These are phyloP conservation scores for Triplophysa bombifrons DNA, from an alignment of 2,797 vertebrate genomes.

Conservation along the genomic window DNA sequence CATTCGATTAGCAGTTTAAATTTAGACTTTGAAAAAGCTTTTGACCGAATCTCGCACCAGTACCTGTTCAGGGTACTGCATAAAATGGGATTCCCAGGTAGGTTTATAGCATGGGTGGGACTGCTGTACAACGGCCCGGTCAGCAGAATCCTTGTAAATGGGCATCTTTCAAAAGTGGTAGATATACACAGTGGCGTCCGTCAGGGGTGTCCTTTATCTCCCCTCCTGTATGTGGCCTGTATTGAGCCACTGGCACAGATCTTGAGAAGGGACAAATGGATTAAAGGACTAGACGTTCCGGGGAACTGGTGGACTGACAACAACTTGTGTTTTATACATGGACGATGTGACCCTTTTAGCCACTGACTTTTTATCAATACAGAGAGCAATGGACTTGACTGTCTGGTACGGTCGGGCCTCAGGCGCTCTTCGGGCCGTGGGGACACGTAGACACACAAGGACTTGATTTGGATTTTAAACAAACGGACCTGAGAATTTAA, in stretches of 20 bases:
- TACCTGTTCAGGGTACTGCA: slow-evolving; percentile 45
- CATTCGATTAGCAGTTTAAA: slow-evolving; percentile 50
- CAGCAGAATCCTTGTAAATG: slow-evolving; percentile 9
- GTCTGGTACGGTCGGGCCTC: neutral
- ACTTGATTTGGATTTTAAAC: neutral
- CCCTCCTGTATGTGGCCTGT: neutral
- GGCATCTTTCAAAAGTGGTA: neutral
- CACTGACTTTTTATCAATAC: neutral
- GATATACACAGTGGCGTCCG: slow-evolving; percentile 1
- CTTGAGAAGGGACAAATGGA: slow-evolving; percentile 7
- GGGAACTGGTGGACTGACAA: neutral
- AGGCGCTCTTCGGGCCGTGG: neutral
- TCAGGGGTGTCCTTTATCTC: slow-evolving; percentile 12
- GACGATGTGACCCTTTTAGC: slow-evolving; percentile 43
- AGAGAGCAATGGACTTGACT: neutral
- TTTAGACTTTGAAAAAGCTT: slow-evolving; percentile 61
- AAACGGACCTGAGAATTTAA: neutral
- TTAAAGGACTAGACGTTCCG: neutral
- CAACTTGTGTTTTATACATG: slow-evolving; percentile 29
- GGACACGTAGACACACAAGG: neutral
- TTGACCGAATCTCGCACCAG: slow-evolving; percentile 52
- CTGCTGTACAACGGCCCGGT: neutral
- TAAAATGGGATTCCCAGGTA: slow-evolving; percentile 44
- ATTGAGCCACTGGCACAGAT: slow-evolving; percentile 6
- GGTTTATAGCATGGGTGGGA: slow-evolving; percentile 50